Evolutionary conservation across 2,888 invertebrate genomes (phyloP).

Genomic region (Drosophila lacicola): DNA sequence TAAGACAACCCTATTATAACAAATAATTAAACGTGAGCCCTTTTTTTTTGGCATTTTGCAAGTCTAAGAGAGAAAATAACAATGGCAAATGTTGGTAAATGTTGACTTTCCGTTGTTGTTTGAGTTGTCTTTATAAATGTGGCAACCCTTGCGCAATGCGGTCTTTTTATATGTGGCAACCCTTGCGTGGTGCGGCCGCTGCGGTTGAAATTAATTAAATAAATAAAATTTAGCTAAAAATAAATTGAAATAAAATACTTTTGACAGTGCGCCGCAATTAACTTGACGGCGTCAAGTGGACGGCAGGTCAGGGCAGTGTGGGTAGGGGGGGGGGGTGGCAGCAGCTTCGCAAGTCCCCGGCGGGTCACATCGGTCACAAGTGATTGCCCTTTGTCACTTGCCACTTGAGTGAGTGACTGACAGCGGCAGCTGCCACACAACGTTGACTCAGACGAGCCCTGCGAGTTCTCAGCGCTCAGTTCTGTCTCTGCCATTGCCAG

Average conservation of each 20-base stretch:
- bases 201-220: constrained; percentile 68
- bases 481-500: constrained; percentile 6
- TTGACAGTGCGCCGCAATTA: constrained; percentile 62
- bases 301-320: neutral
- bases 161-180: constrained; percentile 14
- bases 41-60: neutral
- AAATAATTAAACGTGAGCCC: constrained; percentile 63
- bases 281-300: constrained; percentile 36
- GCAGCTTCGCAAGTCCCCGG: neutral
- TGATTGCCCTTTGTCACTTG: constrained; percentile 73
- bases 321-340: neutral
- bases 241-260: constrained; percentile 65
- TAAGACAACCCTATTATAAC: constrained; percentile 29
- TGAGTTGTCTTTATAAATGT: constrained; percentile 17
- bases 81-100: constrained; percentile 43
- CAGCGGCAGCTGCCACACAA: constrained; percentile 25
- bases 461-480: constrained; percentile 8
- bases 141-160: constrained; percentile 21
- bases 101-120: constrained; percentile 23
- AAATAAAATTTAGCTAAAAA: constrained; percentile 62
- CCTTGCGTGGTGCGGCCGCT: constrained; percentile 19
- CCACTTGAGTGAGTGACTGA: constrained; percentile 41
- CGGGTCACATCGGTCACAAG: constrained; percentile 48
- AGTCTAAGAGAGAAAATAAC: constrained; percentile 26
- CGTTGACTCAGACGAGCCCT: constrained; percentile 8